Conservation (phyloP, 2,888 invertebrate species). For the Eurois occulta region DNA sequence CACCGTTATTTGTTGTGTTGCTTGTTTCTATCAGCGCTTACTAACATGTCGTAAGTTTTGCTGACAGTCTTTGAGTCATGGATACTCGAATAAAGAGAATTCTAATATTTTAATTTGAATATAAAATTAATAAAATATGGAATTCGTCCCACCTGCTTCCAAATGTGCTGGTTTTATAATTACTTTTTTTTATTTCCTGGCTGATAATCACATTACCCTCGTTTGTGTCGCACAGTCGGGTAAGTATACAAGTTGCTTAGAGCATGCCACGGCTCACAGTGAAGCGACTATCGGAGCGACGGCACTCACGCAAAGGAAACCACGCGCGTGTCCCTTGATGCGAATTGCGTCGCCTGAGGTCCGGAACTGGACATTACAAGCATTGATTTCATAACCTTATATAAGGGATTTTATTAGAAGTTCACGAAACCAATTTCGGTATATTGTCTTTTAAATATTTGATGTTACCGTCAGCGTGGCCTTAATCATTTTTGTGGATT, state of each 20-base stretch:
- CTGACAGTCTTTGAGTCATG: too few relatives aligned
- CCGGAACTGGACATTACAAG: conserved; percentile 17
- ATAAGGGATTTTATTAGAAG: conserved; percentile 59
- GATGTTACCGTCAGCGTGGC: conserved; percentile 33
- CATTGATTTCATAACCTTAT: conserved; percentile 51
- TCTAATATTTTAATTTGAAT: too few relatives aligned
- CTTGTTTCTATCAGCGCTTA: too few relatives aligned
- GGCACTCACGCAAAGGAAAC: not conserved
- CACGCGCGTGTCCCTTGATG: not conserved
- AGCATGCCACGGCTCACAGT: not conserved
- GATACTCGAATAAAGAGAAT: too few relatives aligned
- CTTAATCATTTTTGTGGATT: conserved; percentile 44
- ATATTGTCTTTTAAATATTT: conserved; percentile 65
- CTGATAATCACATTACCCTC: too few relatives aligned
- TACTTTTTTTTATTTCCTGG: too few relatives aligned
- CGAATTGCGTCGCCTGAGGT: not conserved
- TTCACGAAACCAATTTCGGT: conserved; percentile 57
- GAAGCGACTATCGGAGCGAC: not conserved
- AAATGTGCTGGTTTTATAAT: too few relatives aligned
- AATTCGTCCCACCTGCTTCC: too few relatives aligned
- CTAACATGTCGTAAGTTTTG: too few relatives aligned
- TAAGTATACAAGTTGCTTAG: not conserved
- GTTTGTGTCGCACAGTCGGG: too few relatives aligned
- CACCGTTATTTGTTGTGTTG: too few relatives aligned
- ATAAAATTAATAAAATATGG: too few relatives aligned